phyloP scores from a whole-genome alignment of 2,113 vertebrate genomes.

The Cryptomyrus ogoouensis region DNA sequence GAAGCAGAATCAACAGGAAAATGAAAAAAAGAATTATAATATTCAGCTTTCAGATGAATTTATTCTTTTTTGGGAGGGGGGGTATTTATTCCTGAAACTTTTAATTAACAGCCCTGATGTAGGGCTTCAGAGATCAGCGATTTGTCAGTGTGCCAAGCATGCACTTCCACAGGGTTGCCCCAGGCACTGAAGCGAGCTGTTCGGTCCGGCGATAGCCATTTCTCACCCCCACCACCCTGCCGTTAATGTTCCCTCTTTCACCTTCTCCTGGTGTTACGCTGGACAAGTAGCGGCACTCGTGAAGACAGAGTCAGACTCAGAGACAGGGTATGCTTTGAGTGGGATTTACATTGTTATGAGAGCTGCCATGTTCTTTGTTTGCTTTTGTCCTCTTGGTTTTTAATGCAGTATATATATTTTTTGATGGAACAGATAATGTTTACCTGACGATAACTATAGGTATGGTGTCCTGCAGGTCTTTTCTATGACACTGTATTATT shows the following conservation, averaged over 20 bases:
- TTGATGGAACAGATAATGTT: not conserved
- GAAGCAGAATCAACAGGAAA: not conserved
- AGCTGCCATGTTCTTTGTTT: not conserved
- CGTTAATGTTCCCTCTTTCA: not conserved
- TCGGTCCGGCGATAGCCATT: not conserved
- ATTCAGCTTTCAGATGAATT: slow-evolving; percentile 17
- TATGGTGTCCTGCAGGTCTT: not conserved
- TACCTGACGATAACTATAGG: not conserved
- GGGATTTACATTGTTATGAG: not conserved
- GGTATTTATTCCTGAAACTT: slow-evolving; percentile 1
- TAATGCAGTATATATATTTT: not conserved
- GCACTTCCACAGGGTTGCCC: not conserved
- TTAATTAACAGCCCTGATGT: slow-evolving; percentile 13
- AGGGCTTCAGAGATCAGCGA: not conserved
- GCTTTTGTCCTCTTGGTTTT: not conserved
- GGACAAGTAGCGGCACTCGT: not conserved
- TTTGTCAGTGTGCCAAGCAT: not conserved
- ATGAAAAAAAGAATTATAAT: not conserved
- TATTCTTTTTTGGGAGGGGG: not conserved
- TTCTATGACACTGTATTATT: not conserved
- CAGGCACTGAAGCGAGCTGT: not conserved
- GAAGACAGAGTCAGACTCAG: not conserved
- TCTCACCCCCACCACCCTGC: not conserved
- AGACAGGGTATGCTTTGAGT: not conserved
- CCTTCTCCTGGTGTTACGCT: not conserved